Evolutionary conservation across 2,888 invertebrate genomes (phyloP), one percentile per base, ranked within the genome.

Genomic region (Rambutsinella grinnellia): DNA sequence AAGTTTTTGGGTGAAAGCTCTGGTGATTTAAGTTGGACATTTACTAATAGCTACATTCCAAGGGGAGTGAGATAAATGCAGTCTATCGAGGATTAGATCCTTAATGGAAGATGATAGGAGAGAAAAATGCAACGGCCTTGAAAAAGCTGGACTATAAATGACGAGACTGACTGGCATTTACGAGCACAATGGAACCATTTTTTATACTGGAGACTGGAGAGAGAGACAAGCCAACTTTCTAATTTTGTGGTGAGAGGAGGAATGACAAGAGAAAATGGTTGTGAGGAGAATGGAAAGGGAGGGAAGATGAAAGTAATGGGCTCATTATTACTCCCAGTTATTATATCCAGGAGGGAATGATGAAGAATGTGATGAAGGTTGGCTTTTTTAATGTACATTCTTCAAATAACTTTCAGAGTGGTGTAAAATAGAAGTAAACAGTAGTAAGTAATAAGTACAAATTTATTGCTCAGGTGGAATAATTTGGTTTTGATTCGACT

Each of bases 211-310:
- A n/a, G 36, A 36, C 36, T 5, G 36, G 36, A 36, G 13, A 36
- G 36, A 36, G 36, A 8, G 36, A 36, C 5, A 49, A 57, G 47
- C 57, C 57, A 51, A 53, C 62, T 76, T 76, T 67, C 67, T 68
- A 76, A 79, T 71, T 79, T 67, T 67, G 54, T 76, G 77, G 77
- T 70, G 66, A 70, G 70, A 71, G 61, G 70, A 66, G 61, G 70
- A 66, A 76, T 71, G 76, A 28, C 49, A 66, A 47, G 57, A 36
- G 68, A 63, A 76, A 76, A 76, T 70, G 56, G 65, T 63, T 63
- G 58, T n/a, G 23, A 56, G 56, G 3, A 6, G 23, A 56, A 24
- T 21, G 47, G 28, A 46, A 36, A 51, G 54, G 54, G 44, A 24
- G 63, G 69, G 63, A 44, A 69, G 36, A 53, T 46, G 60, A 69